These are phyloP conservation scores for Sinelater perroti DNA, from an alignment of 2,888 invertebrate genomes.

Conservation along the genomic window DNA sequence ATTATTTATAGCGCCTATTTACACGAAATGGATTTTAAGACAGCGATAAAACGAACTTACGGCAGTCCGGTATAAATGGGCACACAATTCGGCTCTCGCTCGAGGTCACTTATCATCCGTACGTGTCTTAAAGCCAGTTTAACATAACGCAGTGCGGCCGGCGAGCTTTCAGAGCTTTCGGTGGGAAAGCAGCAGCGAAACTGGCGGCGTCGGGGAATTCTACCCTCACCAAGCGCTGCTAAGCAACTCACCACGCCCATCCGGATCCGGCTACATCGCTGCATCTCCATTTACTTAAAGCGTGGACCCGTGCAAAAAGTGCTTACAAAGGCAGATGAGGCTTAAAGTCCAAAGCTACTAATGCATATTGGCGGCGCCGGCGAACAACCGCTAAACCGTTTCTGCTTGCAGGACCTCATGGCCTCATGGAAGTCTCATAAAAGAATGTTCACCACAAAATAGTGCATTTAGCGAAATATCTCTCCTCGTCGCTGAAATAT, in stretches of 20 bases:
- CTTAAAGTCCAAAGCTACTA: conserved; percentile 21
- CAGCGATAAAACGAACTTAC: conserved; percentile 29
- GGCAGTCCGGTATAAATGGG: conserved; percentile 12
- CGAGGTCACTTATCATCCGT: conserved; percentile 15
- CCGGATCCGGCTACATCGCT: conserved; percentile 33
- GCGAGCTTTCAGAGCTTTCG: conserved; percentile 43
- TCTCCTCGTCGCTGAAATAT: conserved; percentile 20
- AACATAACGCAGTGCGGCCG: conserved; percentile 26
- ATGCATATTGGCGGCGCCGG: conserved; percentile 10
- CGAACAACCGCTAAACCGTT: neutral
- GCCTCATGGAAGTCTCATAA: conserved; percentile 4
- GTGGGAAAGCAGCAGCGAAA: conserved; percentile 47
- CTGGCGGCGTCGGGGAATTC: conserved; percentile 52
- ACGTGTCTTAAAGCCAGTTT: conserved; percentile 25
- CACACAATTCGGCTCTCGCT: conserved; percentile 9
- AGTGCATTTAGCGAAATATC: conserved; percentile 12
- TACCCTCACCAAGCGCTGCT: conserved; percentile 56
- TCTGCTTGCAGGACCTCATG: neutral
- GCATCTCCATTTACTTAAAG: conserved; percentile 34
- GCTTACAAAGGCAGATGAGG: conserved; percentile 10
- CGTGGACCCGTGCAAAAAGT: conserved; percentile 17
- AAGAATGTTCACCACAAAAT: conserved; percentile 10
- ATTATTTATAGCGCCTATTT: conserved; percentile 32
- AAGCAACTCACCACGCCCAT: conserved; percentile 57
- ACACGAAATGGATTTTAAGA: conserved; percentile 16